Percentiles rank a stretch among this genome's conserved stretches.
Conservation (phyloP, 2,797 vertebrate species). For the Apogon hyalosoma region DNA sequence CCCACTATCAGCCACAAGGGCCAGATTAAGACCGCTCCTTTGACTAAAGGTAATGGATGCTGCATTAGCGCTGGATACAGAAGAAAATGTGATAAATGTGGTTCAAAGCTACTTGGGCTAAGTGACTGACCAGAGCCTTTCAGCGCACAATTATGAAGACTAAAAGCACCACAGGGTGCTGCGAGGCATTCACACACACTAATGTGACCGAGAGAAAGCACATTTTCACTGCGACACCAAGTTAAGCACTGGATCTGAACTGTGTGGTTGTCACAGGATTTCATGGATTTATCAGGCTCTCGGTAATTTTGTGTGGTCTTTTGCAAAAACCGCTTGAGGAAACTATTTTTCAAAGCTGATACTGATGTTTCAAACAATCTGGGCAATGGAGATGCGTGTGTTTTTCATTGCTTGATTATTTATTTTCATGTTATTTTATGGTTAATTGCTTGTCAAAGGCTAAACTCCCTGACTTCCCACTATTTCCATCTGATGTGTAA, state of each 20-base stretch:
- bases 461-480: too few species aligned
- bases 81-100: constrained; percentile 38
- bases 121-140: constrained; percentile 45
- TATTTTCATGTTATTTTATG: too few species aligned
- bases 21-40: constrained; percentile 33
- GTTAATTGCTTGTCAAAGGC: too few species aligned
- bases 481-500: too few species aligned
- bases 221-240: background rate
- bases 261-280: background rate
- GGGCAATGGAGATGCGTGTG: too few species aligned
- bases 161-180: constrained; percentile 37
- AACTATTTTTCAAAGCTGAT: too few species aligned
- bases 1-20: constrained; percentile 30
- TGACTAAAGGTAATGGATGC: constrained; percentile 33
- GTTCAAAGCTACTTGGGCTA: constrained; percentile 48
- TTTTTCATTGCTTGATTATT: too few species aligned
- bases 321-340: too few species aligned
- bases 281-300: background rate
- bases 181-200: constrained; percentile 30
- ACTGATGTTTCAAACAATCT: too few species aligned
- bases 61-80: constrained; percentile 21
- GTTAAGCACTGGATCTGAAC: background rate
- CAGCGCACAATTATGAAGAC: constrained; percentile 44
- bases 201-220: constrained; percentile 12
- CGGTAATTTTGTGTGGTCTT: too few species aligned